Conservation (phyloP, 1,140 invertebrate genomes). For the Plectrocnemia conspersa region DNA sequence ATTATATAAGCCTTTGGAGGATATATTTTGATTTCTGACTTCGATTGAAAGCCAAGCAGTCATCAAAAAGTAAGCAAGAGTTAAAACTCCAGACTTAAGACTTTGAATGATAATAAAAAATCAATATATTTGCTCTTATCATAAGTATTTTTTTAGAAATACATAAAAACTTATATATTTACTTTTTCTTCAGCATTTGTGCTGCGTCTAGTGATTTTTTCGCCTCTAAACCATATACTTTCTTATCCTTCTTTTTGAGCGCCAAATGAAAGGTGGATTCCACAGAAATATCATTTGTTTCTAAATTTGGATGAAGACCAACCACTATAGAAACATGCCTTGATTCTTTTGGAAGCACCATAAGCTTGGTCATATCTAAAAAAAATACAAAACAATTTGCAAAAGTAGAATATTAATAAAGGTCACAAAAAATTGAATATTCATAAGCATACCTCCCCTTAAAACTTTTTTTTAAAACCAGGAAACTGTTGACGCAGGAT, state of each 20-base stretch:
- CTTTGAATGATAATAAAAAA: too few species aligned
- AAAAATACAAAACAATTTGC: slow-evolving; percentile 8
- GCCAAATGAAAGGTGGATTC: slow-evolving; percentile 38
- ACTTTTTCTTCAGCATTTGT: slow-evolving; percentile 36
- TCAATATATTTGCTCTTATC: too few species aligned
- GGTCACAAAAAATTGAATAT: background rate
- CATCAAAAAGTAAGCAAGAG: too few species aligned
- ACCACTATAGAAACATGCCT: slow-evolving; percentile 34
- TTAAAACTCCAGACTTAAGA: too few species aligned
- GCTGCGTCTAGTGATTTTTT: slow-evolving; percentile 35
- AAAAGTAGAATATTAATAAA: background rate
- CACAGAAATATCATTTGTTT: slow-evolving; percentile 21
- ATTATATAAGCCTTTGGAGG: too few species aligned
- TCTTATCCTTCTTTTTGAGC: slow-evolving; percentile 39
- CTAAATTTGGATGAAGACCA: slow-evolving; percentile 28
- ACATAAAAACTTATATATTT: too few species aligned
- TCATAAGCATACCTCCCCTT: slow-evolving; percentile 45
- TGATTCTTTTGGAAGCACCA: slow-evolving; percentile 44
- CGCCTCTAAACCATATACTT: slow-evolving; percentile 39
- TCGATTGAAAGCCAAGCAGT: too few species aligned
- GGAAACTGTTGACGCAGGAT: slow-evolving; percentile 53
- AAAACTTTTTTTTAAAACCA: slow-evolving; percentile 50
- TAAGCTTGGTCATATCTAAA: slow-evolving; percentile 52
- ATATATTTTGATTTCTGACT: too few species aligned
- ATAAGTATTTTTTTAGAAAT: too few species aligned